Base-by-base conservation (phyloP, 2,888 invertebrate species). In the Artemia sp. region DNA sequence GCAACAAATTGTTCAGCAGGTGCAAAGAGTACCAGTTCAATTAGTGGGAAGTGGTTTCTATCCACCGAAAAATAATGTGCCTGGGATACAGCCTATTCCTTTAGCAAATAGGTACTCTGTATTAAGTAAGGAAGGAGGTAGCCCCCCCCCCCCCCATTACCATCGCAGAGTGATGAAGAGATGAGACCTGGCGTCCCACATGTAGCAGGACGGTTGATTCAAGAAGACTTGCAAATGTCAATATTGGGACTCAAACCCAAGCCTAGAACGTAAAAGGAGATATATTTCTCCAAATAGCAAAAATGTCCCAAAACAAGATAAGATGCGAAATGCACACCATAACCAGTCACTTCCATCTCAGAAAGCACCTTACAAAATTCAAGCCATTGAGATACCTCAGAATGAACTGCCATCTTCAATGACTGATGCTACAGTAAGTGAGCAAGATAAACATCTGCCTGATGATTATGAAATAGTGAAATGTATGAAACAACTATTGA, bases 51-150 rank as follows among this genome's bases (percentile, higher is more conserved):
- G 19, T 19, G 53, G 53, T 53, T 53, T 53, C 2, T 53, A 53
- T n/a, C 53, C 53, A 53, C 2, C 53, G 2, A 53, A 53, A 53
- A 12, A 53, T 53, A 53, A 2, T 53, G 1, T 53, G 53, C 53
- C 53, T 53, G 53, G 53, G 12, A n/a, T 53, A 53, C 53, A 19
- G 19, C 19, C 19, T 19, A 19, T 19, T 19, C 19, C 53, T 12
- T 12, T 53, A 12, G 1, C 53, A 12, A 53, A 53, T n/a, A 53
- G 53, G n/a, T 53, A 53, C 53, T 53, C 53, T 53, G 2, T 53
- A n/a, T n/a, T 53, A 53, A 53, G 53, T 53, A n/a, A 53, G 12
- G 53, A 53, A 53, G 53, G 53, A 53, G 53, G 53, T 53, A 12
- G 2, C 53, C 53, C 12, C 1, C 2, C 53, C 1, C 2, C 53